Conservation (phyloP, 2,113 vertebrate genomes). For the Malurus elegans region DNA sequence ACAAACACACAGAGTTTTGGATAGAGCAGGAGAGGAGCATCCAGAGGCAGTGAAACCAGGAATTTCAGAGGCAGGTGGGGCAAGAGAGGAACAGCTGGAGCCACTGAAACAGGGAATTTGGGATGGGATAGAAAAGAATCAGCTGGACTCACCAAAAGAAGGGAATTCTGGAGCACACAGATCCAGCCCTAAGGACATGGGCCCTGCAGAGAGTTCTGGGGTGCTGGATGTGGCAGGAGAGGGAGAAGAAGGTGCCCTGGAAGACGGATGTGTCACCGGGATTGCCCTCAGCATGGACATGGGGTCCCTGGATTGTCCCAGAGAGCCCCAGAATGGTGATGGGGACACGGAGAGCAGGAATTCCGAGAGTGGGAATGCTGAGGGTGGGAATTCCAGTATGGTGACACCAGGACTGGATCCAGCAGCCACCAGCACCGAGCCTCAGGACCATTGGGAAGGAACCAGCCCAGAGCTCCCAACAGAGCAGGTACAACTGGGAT, state of each 20-base stretch:
- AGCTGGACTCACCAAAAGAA: background rate
- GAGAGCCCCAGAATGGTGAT: accelerated
- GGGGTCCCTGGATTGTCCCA: accelerated
- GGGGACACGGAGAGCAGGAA: background rate
- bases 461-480: background rate
- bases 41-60: background rate
- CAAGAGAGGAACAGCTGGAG: background rate
- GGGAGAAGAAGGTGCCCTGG: background rate
- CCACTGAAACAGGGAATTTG: background rate
- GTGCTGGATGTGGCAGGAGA: accelerated
- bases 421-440: background rate
- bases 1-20: no score
- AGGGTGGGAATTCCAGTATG: no score
- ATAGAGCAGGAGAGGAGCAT: background rate
- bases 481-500: background rate
- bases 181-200: background rate
- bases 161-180: background rate
- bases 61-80: no score
- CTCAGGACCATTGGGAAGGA: background rate
- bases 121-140: background rate
- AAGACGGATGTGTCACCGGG: background rate
- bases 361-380: background rate
- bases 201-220: background rate
- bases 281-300: background rate
- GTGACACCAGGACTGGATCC: accelerated